Base-by-base conservation (phyloP, 2,888 invertebrate species). In the Steromphala cineraria region DNA sequence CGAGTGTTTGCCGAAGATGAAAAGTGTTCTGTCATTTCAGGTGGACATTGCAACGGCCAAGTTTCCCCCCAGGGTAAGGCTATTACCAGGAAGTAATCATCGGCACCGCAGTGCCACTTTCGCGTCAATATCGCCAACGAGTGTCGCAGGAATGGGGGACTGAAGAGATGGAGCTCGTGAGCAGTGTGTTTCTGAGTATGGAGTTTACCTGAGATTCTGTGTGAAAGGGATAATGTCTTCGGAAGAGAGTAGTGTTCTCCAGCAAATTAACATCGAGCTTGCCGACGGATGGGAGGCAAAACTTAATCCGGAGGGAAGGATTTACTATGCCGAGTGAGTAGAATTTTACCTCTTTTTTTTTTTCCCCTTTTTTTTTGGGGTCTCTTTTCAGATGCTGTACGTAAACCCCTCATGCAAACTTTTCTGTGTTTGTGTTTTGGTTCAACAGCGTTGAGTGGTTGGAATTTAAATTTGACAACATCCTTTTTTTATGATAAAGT, bases 301-400 rank as follows among this genome's bases (percentile, higher is more conserved):
- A 40, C 82, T 91, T 19, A 84, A 83, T 3, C 82, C 86, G 13
- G 87, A 88, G 36, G 90, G 89, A 17, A 81, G 90, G 71, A 89
- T 91, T 62, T 91, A 89, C 82, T 91, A 91, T 82, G 82, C 88
- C 40, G 86, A 88, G 90, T 91, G 86, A 88, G 90, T 89, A 55
- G n/a, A 75, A 53, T 46, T 3, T 40, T 40, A 74, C n/a, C 15
- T 67, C 31, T 28, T 13, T 13, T 67, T 67, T 56, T 1, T 56
- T 56, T 8, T 17, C n/a, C n/a, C n/a, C n/a, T n/a, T n/a, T n/a
- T n/a, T n/a, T n/a, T n/a, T n/a, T n/a, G n/a, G n/a, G n/a, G n/a
- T 56, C 8, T 56, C 13, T 8, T 56, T 56, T 56, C 24, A 24
- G 24, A 8, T 56, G 15, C 15, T n/a, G n/a, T n/a, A 19, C 24